Base-by-base conservation (phyloP, 2,888 invertebrate genomes). In the Parnassius mnemosyne region DNA sequence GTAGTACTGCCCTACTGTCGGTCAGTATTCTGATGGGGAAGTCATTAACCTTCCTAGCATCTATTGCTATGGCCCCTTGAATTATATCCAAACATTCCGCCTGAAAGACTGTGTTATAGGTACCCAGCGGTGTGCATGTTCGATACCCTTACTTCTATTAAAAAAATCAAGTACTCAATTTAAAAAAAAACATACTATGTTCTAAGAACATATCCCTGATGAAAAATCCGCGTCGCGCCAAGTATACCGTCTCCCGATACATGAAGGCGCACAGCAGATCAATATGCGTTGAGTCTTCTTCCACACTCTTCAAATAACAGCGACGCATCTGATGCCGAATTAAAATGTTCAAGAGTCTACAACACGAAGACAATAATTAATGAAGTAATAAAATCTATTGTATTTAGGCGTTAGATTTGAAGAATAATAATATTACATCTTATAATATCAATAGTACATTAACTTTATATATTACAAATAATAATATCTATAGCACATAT, bases 201-300 rank as follows among this genome's bases (percentile, higher is more conserved):
- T 75, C 72, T 60, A 74, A 59, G 51, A 71, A 74, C 1, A 73
- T 34, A 51, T 74, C 75, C 53, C 72, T 68, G 10, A 63, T 55
- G 60, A 72, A 75, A 57, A 57, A 75, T 9, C 74, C 75, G 9
- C 69, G 67, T 1, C 73, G 69, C 7, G 71, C 72, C 3, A 74
- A 53, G 64, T 74, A 75, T 3, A 75, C 73, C 1, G 70, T 55
- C 58, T 75, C 75, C 0, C 75, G 67, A 62, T 70, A 74, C 75
- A 75, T 73, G 43, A 62, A 57, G 1, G 74, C 64, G 56, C 75
- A 74, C 10, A 75, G 58, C 41, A 57, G 49, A 11, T 72, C 71
- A 59, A 74, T 65, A 10, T 61, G 65, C 10, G n/a, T 12, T 5
- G 25, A 50, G 42, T 74, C 73, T 1, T 57, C 60, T 9, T 66